Evolutionary conservation across 1,140 invertebrate species (phyloP), one percentile per base, ranked within the genome.

Genomic region (Sinonovacula constricta): DNA sequence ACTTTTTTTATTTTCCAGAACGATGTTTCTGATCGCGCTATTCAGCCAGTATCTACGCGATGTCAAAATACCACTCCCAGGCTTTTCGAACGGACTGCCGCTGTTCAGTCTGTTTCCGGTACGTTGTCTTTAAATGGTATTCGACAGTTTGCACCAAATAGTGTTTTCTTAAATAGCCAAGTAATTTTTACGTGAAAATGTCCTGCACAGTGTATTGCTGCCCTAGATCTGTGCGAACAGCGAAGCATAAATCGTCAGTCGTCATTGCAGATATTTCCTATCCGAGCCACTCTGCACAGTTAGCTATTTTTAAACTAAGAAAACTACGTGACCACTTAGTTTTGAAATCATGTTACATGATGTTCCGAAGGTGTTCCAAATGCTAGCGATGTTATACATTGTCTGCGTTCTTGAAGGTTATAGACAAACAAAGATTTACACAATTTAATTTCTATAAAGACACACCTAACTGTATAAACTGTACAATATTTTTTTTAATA

Each of bases 71-170:
- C 67, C 67, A 24, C 14, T 5, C 26, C 12, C 26, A 5, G 33
- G 26, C 10, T 14, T 26, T 7, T 12, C 10, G 33, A 28, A 39
- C 10, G 49, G 26, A 1, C 26, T 67, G 26, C 65, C 65, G 22
- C 3, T 67, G n/a, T 67, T 67, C n/a, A 53, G 24, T 18, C 39
- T 67, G 1, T 67, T 67, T 54, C 65, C 65, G 39, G 65, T 67
- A 67, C 28, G 14, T 15, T 34, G 14, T 31, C 31, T 26, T 49
- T n/a, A n/a, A n/a, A n/a, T n/a, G n/a, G n/a, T n/a, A n/a, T 49
- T 49, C 45, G n/a, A 49, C n/a, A 49, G 10, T 49, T 49, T 49
- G n/a, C 45, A 49, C 10, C 45, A 12, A n/a, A 49, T 49, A 10
- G 10, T 49, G n/a, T 10, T 49, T 49, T 49, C n/a, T 10, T n/a